phyloP scores from a whole-genome alignment of 2,797 vertebrate species.

The Peromyscus melanophrys region DNA sequence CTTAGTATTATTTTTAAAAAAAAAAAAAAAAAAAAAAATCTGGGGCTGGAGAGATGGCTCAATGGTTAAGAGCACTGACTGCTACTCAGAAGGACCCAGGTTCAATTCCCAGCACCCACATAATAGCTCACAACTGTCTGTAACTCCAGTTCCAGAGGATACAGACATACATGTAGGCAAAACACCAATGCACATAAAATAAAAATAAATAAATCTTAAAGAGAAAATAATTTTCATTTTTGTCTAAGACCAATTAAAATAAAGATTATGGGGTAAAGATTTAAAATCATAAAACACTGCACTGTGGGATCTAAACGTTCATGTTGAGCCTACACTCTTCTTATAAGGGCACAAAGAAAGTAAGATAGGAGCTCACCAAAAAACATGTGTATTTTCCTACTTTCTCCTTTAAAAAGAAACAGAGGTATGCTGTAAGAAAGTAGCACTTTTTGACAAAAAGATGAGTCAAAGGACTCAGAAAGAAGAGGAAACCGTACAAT shows the following conservation, averaged over 20 bases:
- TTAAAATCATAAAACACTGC: slow-evolving; percentile 33
- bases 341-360: slow-evolving; percentile 35
- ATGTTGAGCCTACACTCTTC: slow-evolving; percentile 8
- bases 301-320: neutral
- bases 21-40: too few relatives aligned
- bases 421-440: neutral
- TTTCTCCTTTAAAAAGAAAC: neutral
- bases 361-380: slow-evolving; percentile 54
- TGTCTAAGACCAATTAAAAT: neutral
- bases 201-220: too few relatives aligned
- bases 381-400: neutral
- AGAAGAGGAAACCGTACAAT: neutral
- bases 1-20: slow-evolving; percentile 29
- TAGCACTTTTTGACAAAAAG: neutral
- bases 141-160: too few relatives aligned
- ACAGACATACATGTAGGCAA: too few relatives aligned
- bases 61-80: too few relatives aligned
- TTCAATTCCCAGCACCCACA: too few relatives aligned
- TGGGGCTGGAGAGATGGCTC: too few relatives aligned
- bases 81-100: too few relatives aligned
- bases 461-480: slow-evolving; percentile 20
- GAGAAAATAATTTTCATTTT: slow-evolving; percentile 21
- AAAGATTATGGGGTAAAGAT: slow-evolving; percentile 10
- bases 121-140: neutral
- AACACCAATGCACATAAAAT: too few relatives aligned